Evolutionary conservation across 1,140 invertebrate species (phyloP).

Genomic region (Drosophila quadrilineata): DNA sequence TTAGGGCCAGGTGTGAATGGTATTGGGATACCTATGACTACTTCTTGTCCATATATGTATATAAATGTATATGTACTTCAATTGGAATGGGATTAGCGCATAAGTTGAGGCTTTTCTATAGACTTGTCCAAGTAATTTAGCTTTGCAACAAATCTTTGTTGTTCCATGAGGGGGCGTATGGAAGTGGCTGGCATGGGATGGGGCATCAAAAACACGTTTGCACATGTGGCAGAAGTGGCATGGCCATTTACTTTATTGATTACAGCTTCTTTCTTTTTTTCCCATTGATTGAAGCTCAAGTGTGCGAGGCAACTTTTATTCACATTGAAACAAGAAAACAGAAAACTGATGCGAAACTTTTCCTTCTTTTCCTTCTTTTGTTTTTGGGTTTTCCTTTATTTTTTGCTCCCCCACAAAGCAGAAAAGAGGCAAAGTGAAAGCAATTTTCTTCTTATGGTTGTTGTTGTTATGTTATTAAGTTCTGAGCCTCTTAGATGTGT

Average conservation of each 20-base stretch:
- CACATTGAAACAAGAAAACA: constrained; percentile 10
- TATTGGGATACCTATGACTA: no score
- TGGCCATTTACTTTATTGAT: constrained; percentile 72
- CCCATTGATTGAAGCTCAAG: constrained; percentile 41
- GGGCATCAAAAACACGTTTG: constrained; percentile 31
- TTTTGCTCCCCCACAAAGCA: no score
- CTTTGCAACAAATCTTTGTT: background rate
- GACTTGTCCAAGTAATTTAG: constrained; percentile 11
- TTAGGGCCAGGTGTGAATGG: no score
- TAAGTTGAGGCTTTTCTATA: constrained; percentile 9
- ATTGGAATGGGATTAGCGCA: no score
- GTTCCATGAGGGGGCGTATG: no score
- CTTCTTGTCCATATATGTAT: no score
- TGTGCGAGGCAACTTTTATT: constrained; percentile 31
- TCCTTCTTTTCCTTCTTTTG: no score
- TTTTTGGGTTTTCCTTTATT: no score
- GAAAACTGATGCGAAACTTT: background rate
- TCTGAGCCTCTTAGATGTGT: background rate
- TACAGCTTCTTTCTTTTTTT: constrained; percentile 42
- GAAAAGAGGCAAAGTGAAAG: background rate
- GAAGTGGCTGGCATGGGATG: constrained; percentile 12
- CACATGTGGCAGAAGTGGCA: constrained; percentile 51
- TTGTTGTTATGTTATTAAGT: constrained; percentile 8
- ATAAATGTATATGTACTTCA: no score
- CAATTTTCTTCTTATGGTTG: no score